Evolutionary conservation across 2,888 invertebrate species (phyloP), one percentile per base, ranked within the genome.

Genomic region (Abscondita cerata): DNA sequence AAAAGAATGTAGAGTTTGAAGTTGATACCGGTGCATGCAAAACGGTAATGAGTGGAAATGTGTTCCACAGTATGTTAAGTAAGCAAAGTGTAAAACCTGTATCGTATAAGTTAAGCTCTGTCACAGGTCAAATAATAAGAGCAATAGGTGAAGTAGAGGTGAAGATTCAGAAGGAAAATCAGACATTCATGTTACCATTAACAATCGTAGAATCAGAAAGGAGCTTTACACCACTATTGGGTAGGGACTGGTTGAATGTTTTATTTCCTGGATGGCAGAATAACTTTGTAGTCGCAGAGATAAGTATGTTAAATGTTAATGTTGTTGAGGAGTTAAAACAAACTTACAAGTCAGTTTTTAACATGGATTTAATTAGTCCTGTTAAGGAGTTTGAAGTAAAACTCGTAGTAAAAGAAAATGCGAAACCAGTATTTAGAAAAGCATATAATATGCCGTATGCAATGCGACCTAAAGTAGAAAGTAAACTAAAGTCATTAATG

Each of bases 171-270:
- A 40, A 40, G 15, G 40, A 15, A 40, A 40, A 40, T 40, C 3
- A 40, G 40, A 13, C n/a, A 40, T 40, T 12, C 15, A 15, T 40
- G 15, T 40, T 40, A 40, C 40, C 40, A 40, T 13, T 40, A 40
- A 40, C 40, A 40, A 13, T 40, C n/a, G 40, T 15, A 13, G 15
- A 40, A 13, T 12, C 15, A 13, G 40, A 40, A 40, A 40, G 15
- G 13, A 13, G 15, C 15, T 12, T 40, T 40, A 13, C 15, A 15
- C 40, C 3, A 13, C 8, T 40, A 40, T 40, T 40, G 15, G 40
- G 40, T 13, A 40, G 40, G 15, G 15, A 40, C 15, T 40, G n/a
- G 40, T 11, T 40, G 40, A 13, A 40, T 40, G 40, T 40, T 40
- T 40, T 40, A 13, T 40, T 40, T 40, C 40, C 40, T 1, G 13